These are phyloP conservation scores for Orthonevra nobilis DNA, from an alignment of 2,888 invertebrate genomes.

Conservation along the genomic window DNA sequence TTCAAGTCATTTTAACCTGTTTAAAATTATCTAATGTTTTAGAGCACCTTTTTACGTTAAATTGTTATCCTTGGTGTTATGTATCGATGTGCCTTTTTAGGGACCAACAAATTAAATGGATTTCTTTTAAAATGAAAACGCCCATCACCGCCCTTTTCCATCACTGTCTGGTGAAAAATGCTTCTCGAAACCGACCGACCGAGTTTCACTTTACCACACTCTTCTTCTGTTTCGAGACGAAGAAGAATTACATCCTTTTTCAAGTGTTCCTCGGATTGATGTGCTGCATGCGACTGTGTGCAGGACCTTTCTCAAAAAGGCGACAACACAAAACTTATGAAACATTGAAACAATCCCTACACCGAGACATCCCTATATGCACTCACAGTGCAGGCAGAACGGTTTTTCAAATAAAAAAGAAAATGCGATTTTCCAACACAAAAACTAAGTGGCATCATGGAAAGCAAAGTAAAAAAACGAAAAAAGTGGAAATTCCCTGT, in stretches of 20 bases:
- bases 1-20: no score
- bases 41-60: background rate
- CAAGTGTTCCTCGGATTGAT: slow-evolving; percentile 30
- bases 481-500: slow-evolving; percentile 26
- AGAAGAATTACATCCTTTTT: slow-evolving; percentile 37
- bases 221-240: background rate
- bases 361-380: background rate
- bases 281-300: background rate
- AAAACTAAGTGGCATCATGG: slow-evolving; percentile 14
- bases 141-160: slow-evolving; percentile 27
- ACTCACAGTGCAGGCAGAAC: slow-evolving; percentile 28
- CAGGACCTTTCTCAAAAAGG: slow-evolving; percentile 3
- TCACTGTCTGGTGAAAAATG: slow-evolving; percentile 22
- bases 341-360: slow-evolving; percentile 6
- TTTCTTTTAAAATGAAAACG: slow-evolving; percentile 19
- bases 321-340: no score
- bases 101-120: no score
- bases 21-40: no score
- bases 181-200: slow-evolving; percentile 1
- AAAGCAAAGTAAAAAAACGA: background rate
- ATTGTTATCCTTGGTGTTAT: background rate
- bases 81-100: no score
- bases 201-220: slow-evolving; percentile 7
- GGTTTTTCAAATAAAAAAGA: slow-evolving; percentile 3
- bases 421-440: slow-evolving; percentile 20